Conservation (phyloP, 1,140 invertebrate species). For the Calliphora vicina region DNA sequence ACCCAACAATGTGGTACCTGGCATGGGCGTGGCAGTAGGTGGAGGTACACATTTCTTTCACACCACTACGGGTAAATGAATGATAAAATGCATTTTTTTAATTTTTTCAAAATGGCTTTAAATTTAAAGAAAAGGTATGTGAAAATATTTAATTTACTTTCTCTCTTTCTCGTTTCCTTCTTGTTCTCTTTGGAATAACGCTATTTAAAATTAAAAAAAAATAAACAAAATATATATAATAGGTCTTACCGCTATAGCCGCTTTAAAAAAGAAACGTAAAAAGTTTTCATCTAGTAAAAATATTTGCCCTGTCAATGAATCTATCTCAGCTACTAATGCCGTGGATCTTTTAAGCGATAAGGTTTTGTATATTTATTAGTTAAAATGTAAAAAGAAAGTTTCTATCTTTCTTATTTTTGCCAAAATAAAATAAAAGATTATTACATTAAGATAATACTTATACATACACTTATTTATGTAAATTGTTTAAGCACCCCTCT, state of each 20-base stretch:
- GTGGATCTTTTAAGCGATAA: conserved; percentile 41
- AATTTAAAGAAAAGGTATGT: conserved; percentile 13
- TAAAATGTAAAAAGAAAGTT: conserved; percentile 30
- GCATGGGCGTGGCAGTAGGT: conserved; percentile 1
- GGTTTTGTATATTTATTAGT: conserved; percentile 44
- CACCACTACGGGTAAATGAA: conserved; percentile 49
- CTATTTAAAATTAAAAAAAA: not conserved
- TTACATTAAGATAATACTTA: not conserved
- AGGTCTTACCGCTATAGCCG: conserved; percentile 70
- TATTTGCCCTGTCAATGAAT: conserved; percentile 67
- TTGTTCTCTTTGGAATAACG: not conserved
- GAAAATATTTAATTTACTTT: not conserved
- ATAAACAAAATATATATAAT: no score
- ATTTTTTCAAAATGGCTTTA: conserved; percentile 11
- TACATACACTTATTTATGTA: not conserved
- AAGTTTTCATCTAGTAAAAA: conserved; percentile 80
- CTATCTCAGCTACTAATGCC: conserved; percentile 53
- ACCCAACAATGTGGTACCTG: conserved; percentile 3
- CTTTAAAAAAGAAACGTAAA: conserved; percentile 78
- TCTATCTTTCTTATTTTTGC: no score
- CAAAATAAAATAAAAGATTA: conserved; percentile 40
- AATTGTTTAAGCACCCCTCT: not conserved
- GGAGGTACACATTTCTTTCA: conserved; percentile 57
- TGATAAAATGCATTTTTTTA: not conserved
- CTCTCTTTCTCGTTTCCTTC: not conserved